These are phyloP conservation scores for Periophthalmodon schlosseri DNA, from an alignment of 2,113 vertebrate species.

Conservation along the genomic window DNA sequence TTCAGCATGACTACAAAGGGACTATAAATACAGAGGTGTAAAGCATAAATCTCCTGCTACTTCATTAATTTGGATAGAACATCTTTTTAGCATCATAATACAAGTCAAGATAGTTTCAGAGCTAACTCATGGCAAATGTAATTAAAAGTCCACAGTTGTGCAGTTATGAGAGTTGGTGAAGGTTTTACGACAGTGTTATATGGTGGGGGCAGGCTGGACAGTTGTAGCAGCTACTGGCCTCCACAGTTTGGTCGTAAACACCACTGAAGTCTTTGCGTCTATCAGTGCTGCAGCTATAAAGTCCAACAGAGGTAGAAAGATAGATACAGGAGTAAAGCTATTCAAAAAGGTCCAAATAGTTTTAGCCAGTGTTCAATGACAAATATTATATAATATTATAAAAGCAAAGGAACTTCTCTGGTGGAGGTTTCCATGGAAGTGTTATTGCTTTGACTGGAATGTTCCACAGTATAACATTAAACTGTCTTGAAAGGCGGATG, in stretches of 20 bases:
- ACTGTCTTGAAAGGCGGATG: not conserved
- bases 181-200: constrained; percentile 41
- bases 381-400: too few relatives aligned
- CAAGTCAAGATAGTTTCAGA: not conserved
- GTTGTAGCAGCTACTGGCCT: constrained; percentile 51
- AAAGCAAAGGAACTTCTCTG: too few relatives aligned
- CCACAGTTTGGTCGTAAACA: constrained; percentile 59
- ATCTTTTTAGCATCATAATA: constrained; percentile 14
- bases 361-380: not conserved
- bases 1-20: constrained; percentile 57
- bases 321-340: not conserved
- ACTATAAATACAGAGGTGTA: constrained; percentile 49
- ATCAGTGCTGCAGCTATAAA: constrained; percentile 84
- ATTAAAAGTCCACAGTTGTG: constrained; percentile 14
- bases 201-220: constrained; percentile 42
- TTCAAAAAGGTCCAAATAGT: not conserved
- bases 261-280: constrained; percentile 24
- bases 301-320: constrained; percentile 52
- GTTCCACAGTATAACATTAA: not conserved
- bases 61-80: constrained; percentile 16
- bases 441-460: too few relatives aligned
- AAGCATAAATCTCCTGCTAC: constrained; percentile 48
- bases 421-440: too few relatives aligned
- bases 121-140: constrained; percentile 13
- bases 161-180: constrained; percentile 13